Conservation (phyloP, 1,140 invertebrate species). For the Myzus persicae region DNA sequence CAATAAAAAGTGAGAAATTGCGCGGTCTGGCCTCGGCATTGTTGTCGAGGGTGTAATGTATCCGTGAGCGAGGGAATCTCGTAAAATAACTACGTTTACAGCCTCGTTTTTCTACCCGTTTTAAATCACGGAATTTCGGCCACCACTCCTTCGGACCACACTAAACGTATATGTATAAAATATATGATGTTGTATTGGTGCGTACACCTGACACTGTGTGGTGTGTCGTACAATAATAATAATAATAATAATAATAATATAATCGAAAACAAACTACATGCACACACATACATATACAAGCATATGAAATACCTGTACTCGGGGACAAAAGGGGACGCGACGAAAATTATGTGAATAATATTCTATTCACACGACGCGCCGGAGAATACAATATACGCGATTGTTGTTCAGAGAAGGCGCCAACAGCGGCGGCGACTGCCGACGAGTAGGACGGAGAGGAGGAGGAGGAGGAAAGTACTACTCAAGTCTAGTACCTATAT, state of each 20-base stretch:
- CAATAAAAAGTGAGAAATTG: background rate
- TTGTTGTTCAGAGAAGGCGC: slow-evolving; percentile 53
- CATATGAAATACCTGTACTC: background rate
- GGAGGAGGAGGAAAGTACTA: background rate
- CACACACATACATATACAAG: too few species aligned
- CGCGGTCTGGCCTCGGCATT: background rate
- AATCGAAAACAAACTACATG: slow-evolving; percentile 30
- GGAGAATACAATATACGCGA: slow-evolving; percentile 29
- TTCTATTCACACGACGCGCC: background rate
- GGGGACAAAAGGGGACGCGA: slow-evolving; percentile 39
- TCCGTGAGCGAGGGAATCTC: background rate
- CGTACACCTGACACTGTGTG: slow-evolving; percentile 17
- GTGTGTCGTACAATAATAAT: slow-evolving; percentile 17
- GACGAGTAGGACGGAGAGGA: background rate
- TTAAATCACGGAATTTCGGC: slow-evolving; percentile 14
- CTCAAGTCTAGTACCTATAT: background rate
- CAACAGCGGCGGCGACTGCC: background rate
- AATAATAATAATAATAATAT: slow-evolving; percentile 30
- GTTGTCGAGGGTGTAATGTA: background rate
- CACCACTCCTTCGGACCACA: slow-evolving; percentile 24
- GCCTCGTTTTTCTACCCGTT: background rate
- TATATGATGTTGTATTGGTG: background rate
- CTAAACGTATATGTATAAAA: background rate
- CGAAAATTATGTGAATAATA: slow-evolving; percentile 41
- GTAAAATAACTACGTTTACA: background rate